These are phyloP conservation scores for Megalopta genalis DNA, from an alignment of 1,140 invertebrate species.

Conservation along the genomic window DNA sequence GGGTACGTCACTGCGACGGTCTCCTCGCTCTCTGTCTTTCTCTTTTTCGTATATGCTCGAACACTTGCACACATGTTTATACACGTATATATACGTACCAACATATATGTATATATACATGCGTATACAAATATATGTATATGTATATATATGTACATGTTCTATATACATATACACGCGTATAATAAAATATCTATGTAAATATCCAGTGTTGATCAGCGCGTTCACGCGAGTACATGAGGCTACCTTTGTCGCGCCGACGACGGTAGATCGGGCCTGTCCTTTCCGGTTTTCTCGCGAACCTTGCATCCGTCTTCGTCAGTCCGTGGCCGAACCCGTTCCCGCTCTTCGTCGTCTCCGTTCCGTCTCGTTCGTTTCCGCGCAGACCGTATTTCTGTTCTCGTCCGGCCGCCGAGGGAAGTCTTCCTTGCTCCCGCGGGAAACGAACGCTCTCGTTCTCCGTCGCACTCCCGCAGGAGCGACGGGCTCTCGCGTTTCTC, in stretches of 20 bases:
- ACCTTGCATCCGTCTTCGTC: conserved; percentile 60
- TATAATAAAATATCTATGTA: conserved; percentile 5
- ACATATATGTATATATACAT: conserved; percentile 19
- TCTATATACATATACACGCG: no score
- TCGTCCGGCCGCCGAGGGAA: conserved; percentile 11
- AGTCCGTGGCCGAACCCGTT: conserved; percentile 15
- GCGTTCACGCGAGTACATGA: conserved; percentile 48
- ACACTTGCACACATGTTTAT: neutral
- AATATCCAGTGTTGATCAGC: conserved; percentile 29
- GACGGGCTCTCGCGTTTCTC: conserved; percentile 54
- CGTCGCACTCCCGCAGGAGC: conserved; percentile 58
- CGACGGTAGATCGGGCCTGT: conserved; percentile 13
- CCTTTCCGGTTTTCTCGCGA: conserved; percentile 29
- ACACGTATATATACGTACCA: conserved; percentile 7
- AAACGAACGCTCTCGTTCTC: conserved; percentile 37
- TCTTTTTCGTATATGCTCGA: conserved; percentile 33
- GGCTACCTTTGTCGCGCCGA: conserved; percentile 36
- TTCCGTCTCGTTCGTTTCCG: conserved; percentile 53
- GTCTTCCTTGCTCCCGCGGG: conserved; percentile 45
- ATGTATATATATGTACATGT: neutral
- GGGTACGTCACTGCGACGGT: conserved; percentile 66
- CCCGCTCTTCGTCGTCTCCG: conserved; percentile 14
- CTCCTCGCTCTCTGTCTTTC: conserved; percentile 35
- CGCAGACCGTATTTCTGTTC: conserved; percentile 33
- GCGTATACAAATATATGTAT: neutral